Base-by-base conservation (phyloP, 2,888 invertebrate species). In the Dryadula phaetusa region DNA sequence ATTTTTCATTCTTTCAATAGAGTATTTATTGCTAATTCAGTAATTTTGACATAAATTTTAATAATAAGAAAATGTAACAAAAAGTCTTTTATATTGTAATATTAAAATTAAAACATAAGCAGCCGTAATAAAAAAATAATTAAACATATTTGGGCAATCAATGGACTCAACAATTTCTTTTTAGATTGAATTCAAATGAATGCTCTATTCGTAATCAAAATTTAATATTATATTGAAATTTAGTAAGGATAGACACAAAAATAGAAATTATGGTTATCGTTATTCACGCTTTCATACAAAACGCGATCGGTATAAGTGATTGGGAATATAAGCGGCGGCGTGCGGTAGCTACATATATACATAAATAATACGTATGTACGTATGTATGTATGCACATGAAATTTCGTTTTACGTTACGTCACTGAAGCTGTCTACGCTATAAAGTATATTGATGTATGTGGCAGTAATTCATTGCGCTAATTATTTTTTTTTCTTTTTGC, bases 401-500 rank as follows among this genome's bases (percentile, higher is more conserved):
- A 22, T 14, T 47, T 37, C 14, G 8, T 37, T 37, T 40, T 4
- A 37, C 2, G 18, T 14, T 20, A n/a, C 34, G 10, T 20, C 14
- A 40, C 22, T 56, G 54, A n/a, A 25, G 37, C 54, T 52, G 25
- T 62, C 25, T 49, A 25, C 5, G 16, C 14, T 18, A 18, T 62
- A 42, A 42, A 42, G 53, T n/a, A 56, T 25, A 56, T 46, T 25
- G 46, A 46, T 34, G 44, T 64, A 46, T 46, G 32, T 5, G 8
- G n/a, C 46, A 46, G 25, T 64, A 16, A 56, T 22, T 64, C 25
- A 54, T 37, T 47, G n/a, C 3, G 8, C 37, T 56, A 56, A 56
- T 56, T 37, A n/a, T n/a, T n/a, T n/a, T n/a, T n/a, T n/a, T n/a
- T n/a, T n/a, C n/a, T n/a, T n/a, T n/a, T n/a, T n/a, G n/a, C n/a